Percentiles rank a stretch among this genome's conserved stretches.
These are phyloP conservation scores for Nebria brevicollis DNA, from an alignment of 2,888 invertebrate species.

Conservation along the genomic window DNA sequence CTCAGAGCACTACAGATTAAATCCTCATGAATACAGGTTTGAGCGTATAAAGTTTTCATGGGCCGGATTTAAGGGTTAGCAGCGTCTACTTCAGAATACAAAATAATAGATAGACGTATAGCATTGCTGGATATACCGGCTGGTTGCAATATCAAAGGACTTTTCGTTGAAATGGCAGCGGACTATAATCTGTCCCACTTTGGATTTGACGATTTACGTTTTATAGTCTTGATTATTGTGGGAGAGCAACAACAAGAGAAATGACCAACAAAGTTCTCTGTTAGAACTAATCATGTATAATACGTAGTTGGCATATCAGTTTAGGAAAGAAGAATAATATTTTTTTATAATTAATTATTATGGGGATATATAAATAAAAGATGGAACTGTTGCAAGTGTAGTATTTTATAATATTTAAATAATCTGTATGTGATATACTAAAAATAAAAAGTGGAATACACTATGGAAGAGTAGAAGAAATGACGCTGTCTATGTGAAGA, in stretches of 20 bases:
- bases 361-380: no score
- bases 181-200: background rate
- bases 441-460: background rate
- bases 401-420: background rate
- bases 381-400: no score
- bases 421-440: background rate
- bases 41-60: constrained; percentile 55
- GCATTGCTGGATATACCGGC: constrained; percentile 1
- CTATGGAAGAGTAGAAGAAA: background rate
- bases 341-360: no score
- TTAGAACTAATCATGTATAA: no score
- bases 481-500: background rate
- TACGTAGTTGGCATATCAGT: no score
- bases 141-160: background rate
- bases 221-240: background rate
- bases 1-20: constrained; percentile 52
- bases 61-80: constrained; percentile 54
- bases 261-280: no score
- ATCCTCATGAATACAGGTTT: constrained; percentile 53
- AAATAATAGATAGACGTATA: constrained; percentile 42
- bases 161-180: background rate
- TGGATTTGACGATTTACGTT: background rate
- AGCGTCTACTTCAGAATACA: constrained; percentile 44
- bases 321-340: no score
- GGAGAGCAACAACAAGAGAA: no score